Evolutionary conservation across 2,113 vertebrate species (phyloP).

Genomic region (Pangasianodon gigas): DNA sequence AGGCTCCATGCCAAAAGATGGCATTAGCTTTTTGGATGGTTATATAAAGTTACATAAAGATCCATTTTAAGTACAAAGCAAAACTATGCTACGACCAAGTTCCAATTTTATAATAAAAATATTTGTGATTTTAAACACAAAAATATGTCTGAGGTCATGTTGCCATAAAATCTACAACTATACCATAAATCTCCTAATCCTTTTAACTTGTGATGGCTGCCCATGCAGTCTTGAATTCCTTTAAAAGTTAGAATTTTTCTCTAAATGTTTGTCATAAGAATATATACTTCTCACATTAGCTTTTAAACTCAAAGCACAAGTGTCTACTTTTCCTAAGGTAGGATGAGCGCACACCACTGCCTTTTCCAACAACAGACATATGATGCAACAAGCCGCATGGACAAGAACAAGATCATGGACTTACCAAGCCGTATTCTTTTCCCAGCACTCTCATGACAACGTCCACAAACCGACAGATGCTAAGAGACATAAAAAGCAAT

Average conservation of each 20-base stretch:
- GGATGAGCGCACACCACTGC: background rate
- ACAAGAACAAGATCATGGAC: slow-evolving; percentile 52
- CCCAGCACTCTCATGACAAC: slow-evolving; percentile 4
- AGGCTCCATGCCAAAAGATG: background rate
- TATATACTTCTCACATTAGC: background rate
- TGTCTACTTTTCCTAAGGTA: background rate
- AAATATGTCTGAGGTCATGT: background rate
- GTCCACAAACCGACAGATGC: slow-evolving; percentile 22
- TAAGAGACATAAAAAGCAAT: slow-evolving; percentile 16
- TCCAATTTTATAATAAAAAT: background rate
- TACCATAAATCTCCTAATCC: background rate
- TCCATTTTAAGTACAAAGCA: background rate
- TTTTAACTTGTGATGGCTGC: background rate
- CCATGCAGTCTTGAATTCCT: background rate
- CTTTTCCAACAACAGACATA: slow-evolving; percentile 55
- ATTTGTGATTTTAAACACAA: background rate
- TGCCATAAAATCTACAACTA: background rate
- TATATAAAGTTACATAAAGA: background rate
- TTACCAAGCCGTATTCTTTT: slow-evolving; percentile 74
- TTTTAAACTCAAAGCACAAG: background rate
- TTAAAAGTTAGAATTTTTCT: background rate
- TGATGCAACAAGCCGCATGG: slow-evolving; percentile 17
- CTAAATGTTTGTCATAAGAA: background rate
- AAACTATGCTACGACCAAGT: background rate
- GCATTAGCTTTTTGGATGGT: background rate